These are phyloP conservation scores for Lepidurus apus DNA, from an alignment of 1,140 invertebrate species.

Conservation along the genomic window DNA sequence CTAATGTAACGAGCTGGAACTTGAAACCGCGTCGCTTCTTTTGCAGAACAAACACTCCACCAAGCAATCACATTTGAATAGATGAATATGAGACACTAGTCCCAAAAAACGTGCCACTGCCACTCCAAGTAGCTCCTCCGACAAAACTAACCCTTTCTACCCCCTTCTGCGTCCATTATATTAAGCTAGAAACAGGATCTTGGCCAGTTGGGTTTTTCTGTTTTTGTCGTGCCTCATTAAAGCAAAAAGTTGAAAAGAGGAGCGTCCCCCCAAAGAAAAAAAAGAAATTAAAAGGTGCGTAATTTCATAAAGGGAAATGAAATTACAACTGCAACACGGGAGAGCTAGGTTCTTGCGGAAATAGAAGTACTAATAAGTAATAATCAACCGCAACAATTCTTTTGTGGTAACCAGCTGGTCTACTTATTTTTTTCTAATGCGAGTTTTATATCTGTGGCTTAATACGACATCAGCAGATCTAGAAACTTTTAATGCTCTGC, in stretches of 20 bases:
- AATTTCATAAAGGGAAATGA: background rate
- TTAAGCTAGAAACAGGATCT: background rate
- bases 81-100: background rate
- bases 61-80: conserved; percentile 6
- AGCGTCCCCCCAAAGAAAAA: background rate
- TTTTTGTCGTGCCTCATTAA: background rate
- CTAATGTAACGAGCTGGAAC: background rate
- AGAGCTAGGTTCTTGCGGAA: conserved; percentile 1
- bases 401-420: conserved; percentile 17
- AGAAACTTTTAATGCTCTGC: conserved; percentile 4
- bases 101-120: background rate
- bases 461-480: conserved; percentile 10
- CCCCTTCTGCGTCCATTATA: conserved; percentile 18
- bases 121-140: conserved; percentile 13
- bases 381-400: conserved; percentile 15
- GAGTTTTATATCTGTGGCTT: conserved; percentile 22
- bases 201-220: background rate
- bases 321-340: background rate
- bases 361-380: conserved; percentile 1
- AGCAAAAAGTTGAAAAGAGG: background rate
- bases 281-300: conserved; percentile 12
- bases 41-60: background rate
- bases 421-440: background rate
- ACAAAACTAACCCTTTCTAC: conserved; percentile 22
- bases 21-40: background rate